Percentiles rank a stretch among this genome's conserved stretches.
These are phyloP conservation scores for Pterocles gutturalis DNA, from an alignment of 2,113 vertebrate genomes.

Conservation along the genomic window DNA sequence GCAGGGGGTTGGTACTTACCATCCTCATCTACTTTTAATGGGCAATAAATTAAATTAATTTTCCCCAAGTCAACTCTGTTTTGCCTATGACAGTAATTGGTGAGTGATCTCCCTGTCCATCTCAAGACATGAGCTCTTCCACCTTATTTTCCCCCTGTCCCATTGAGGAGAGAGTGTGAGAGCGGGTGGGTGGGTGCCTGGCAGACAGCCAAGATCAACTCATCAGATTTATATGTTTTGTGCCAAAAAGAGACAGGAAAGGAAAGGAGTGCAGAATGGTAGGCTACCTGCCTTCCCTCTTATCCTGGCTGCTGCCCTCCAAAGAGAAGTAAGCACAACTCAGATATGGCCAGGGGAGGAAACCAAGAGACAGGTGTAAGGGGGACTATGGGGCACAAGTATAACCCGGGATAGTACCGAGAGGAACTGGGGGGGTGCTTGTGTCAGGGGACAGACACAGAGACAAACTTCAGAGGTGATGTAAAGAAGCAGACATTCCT, in stretches of 20 bases:
- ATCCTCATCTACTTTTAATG: not conserved
- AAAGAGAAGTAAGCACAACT: not conserved
- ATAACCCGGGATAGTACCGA: not conserved
- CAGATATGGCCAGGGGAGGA: fast-evolving
- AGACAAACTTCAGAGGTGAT: not conserved
- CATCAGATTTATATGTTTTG: not conserved
- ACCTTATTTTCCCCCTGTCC: not conserved
- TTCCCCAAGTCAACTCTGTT: fast-evolving
- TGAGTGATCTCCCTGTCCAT: not conserved
- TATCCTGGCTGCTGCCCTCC: not conserved
- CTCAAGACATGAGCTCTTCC: not conserved
- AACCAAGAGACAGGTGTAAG: not conserved
- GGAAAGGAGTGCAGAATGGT: not conserved
- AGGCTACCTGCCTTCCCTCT: not conserved
- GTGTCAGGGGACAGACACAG: not conserved
- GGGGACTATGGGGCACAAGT: not conserved
- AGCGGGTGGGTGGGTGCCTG: not conserved
- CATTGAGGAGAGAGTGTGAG: not conserved
- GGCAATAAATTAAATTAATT: not conserved
- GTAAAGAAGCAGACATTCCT: not conserved
- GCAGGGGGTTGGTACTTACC: not conserved
- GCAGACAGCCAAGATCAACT: not conserved
- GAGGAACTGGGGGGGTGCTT: not conserved
- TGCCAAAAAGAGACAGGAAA: not conserved
- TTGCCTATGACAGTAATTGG: not conserved